Conservation (phyloP, 2,888 invertebrate genomes). For the Mythimna vitellina region DNA sequence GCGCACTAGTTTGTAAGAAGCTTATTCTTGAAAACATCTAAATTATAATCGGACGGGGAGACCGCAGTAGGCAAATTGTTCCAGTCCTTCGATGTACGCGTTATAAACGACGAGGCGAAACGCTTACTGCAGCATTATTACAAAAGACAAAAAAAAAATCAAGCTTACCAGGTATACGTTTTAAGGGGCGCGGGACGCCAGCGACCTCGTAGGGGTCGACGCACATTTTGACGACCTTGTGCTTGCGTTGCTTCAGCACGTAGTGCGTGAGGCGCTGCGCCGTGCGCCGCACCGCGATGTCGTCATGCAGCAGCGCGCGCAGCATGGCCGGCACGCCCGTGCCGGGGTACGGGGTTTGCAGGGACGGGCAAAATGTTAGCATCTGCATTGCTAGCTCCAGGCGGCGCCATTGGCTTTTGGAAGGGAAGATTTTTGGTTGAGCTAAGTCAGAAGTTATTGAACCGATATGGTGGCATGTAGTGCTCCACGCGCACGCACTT, state of each 20-base stretch:
- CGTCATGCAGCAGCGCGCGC: slow-evolving; percentile 93
- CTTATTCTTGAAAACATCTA: too few species aligned
- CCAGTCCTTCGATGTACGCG: too few species aligned
- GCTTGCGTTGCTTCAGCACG: slow-evolving; percentile 93
- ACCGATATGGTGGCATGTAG: too few species aligned
- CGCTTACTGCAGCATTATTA: too few species aligned
- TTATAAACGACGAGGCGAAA: too few species aligned
- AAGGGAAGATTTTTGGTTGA: neutral
- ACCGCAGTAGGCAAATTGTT: too few species aligned
- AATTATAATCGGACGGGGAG: too few species aligned
- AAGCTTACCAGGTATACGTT: slow-evolving; percentile 78
- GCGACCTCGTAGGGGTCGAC: slow-evolving; percentile 90
- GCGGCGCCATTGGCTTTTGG: slow-evolving; percentile 95
- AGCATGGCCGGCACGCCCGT: slow-evolving; percentile 92
- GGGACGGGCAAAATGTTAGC: slow-evolving; percentile 93
- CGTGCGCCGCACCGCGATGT: slow-evolving; percentile 94
- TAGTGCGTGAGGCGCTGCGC: slow-evolving; percentile 91
- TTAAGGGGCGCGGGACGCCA: slow-evolving; percentile 75
- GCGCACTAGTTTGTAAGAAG: too few species aligned
- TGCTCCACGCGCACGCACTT: too few species aligned
- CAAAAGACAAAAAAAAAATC: too few species aligned
- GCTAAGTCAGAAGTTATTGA: neutral
- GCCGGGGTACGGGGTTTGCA: slow-evolving; percentile 92
- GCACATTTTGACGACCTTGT: slow-evolving; percentile 90
- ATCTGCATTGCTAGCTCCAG: slow-evolving; percentile 94